Base-by-base conservation (phyloP, 2,888 invertebrate species). In the Congeria kusceri region DNA sequence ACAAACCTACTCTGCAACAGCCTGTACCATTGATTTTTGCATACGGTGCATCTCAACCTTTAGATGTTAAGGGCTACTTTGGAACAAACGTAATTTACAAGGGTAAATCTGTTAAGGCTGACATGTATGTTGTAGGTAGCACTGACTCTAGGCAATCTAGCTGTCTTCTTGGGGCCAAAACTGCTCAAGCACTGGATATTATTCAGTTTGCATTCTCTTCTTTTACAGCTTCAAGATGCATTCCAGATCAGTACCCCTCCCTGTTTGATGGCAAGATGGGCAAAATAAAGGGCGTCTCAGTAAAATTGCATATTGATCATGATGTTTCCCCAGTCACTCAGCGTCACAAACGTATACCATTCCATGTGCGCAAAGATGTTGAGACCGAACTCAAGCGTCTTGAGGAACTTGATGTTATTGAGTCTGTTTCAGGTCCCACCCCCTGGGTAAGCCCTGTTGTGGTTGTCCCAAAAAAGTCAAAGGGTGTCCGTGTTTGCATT, bases 391-490 rank as follows among this genome's bases (percentile, higher is more conserved):
- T 88, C n/a, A 67, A 86, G 53, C 65, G 77, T n/a, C 73, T 87
- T 29, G 73, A 83, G 46, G 72, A 84, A 18, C 58, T 80, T 7
- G 88, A 86, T 69, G 75, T 90, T 9, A 90, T 90, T 27, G 89
- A 89, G 57, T 69, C 63, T 56, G 85, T 87, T 28, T 80, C 75
- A 61, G 89, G 86, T 5, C 88, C 83, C 18, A 87, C 88, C 20
- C 87, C 87, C 7, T 89, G 88, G 87, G 86, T 89, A 3, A 84
- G 86, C 27, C 86, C 85, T 3, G 80, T 88, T 3, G 86, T 88
- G 0, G 80, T 85, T 25, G 86, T 80, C 23, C 86, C 87, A 2
- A 85, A 86, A 67, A 80, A 79, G 5, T 84, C 87, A 44, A 63
- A 61, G 2, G 74, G 83, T 46, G 77, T 88, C 7, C 23, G 86